Evolutionary conservation across 64 coral and sea anemone genomes (phyloP).

Genomic region (Anthopleura sola): DNA sequence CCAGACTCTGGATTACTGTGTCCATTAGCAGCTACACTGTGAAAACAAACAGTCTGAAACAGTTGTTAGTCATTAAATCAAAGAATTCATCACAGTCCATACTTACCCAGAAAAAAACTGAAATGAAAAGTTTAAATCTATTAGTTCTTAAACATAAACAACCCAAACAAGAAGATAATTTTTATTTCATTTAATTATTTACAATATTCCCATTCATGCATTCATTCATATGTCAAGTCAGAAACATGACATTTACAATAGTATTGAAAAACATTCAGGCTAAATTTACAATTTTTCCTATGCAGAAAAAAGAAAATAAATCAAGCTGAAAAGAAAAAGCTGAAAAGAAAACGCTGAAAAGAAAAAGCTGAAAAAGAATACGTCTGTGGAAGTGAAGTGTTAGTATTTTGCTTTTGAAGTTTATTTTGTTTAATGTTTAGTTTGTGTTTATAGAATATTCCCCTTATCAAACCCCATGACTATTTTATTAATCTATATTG

Average conservation of each 20-base stretch:
- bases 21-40: too few relatives aligned
- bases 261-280: neutral
- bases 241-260: neutral
- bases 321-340: neutral
- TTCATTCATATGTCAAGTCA: neutral
- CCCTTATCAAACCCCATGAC: too few relatives aligned
- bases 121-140: neutral
- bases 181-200: neutral
- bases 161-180: neutral
- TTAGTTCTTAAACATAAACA: neutral
- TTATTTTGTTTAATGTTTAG: neutral
- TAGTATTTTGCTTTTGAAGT: neutral
- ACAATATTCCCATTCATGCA: neutral
- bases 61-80: neutral
- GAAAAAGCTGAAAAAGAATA: neutral
- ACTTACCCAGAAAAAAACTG: neutral
- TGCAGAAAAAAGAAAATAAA: neutral
- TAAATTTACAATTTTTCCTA: constrained; percentile 1
- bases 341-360: too few relatives aligned
- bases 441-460: neutral
- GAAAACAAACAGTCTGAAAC: neutral
- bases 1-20: neutral
- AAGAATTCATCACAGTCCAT: neutral
- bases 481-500: too few relatives aligned
- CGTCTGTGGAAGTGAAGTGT: neutral